A percentile compares a stretch with the other conserved stretches of the same genome.
Evolutionary conservation across 1,140 invertebrate genomes (phyloP).

Genomic region (Drosophila tani): DNA sequence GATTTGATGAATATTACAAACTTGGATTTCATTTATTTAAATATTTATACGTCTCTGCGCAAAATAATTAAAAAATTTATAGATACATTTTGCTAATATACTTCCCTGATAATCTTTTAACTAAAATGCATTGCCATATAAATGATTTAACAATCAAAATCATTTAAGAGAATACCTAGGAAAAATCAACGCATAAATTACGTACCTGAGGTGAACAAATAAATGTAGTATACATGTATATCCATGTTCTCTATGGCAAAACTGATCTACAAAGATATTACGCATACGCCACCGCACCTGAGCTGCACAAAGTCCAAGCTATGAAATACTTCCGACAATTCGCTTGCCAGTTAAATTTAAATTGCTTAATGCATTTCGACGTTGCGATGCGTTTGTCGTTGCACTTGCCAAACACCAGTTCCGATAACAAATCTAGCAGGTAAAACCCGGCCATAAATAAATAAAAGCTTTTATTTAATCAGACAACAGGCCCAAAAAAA

Average conservation of each 20-base stretch:
- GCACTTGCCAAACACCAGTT: constrained; percentile 50
- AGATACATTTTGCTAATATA: too few species aligned
- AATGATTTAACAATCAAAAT: neutral
- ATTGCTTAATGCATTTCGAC: constrained; percentile 42
- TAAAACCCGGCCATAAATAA: constrained; percentile 22
- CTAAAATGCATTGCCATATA: neutral
- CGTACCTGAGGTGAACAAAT: neutral
- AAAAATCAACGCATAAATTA: neutral
- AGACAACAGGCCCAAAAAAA: constrained; percentile 4
- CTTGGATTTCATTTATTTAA: neutral
- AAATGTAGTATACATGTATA: neutral
- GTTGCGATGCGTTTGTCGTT: constrained; percentile 45
- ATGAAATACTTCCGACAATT: constrained; percentile 52
- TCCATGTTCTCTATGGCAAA: neutral
- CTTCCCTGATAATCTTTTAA: neutral
- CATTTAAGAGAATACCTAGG: too few species aligned
- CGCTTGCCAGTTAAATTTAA: constrained; percentile 25
- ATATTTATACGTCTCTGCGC: too few species aligned
- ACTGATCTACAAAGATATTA: constrained; percentile 31
- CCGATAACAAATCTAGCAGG: constrained; percentile 21
- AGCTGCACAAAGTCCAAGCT: constrained; percentile 34
- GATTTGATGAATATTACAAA: too few species aligned
- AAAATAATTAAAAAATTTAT: too few species aligned
- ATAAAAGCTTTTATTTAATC: constrained; percentile 10
- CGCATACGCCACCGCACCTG: constrained; percentile 59